Evolutionary conservation across 2,113 vertebrate species (phyloP), one percentile per base, ranked within the genome.

Genomic region (Tursiops truncatus): DNA sequence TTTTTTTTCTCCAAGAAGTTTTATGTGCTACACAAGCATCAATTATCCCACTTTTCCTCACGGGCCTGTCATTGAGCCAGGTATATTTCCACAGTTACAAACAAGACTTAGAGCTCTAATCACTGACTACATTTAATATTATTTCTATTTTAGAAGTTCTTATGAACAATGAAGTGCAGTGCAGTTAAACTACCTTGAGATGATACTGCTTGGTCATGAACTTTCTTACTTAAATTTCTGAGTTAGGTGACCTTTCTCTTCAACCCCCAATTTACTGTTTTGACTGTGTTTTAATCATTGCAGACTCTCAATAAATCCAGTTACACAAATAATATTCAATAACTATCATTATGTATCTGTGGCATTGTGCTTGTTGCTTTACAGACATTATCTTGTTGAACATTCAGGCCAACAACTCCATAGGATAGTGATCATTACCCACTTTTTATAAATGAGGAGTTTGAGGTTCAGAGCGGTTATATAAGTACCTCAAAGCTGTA

Each of bases 131-230:
- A 3, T 8, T 50, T 31, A 26, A 31, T 31, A 31, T 31, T 18
- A 68, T 60, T 96, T 93, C 67, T 79, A 63, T 76, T 84, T 73
- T 38, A 81, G n/a, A 95, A 77, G 12, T 47, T 68, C 85, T 92
- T 33, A 20, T 36, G 76, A 81, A 89, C 38, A 68, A 38, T 4
- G 11, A 77, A 94, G 44, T 65, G 7, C 73, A 79, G 33, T 26
- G 68, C 70, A 36, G 13, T 79, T 76, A 79, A 97, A 76, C 41
- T 20, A 47, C 31, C 44, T 81, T 70, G 31, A 62, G 18, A 38
- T 58, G 53, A 53, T 5, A 31, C 38, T 65, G 18, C 8, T 25
- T 81, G 73, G 41, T 6, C 14, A 41, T 25, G 33, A 50, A 28
- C 62, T 58, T 26, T 87, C 76, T 82, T 63, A 47, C 60, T 96